These are phyloP conservation scores for Nebria salina DNA, from an alignment of 2,888 invertebrate species.

Conservation along the genomic window DNA sequence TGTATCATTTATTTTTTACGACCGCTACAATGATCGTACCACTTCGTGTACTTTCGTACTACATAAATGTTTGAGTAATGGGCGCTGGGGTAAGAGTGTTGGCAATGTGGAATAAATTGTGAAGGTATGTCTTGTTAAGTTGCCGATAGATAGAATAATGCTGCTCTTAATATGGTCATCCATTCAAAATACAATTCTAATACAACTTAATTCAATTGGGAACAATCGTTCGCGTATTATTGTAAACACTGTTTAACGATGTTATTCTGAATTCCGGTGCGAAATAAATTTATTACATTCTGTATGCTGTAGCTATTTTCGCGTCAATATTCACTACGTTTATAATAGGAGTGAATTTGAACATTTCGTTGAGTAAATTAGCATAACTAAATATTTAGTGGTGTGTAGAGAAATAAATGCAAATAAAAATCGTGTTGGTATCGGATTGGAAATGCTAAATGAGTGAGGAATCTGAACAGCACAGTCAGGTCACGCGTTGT, in stretches of 20 bases:
- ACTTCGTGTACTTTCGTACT: conserved; percentile 27
- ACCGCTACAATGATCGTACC: conserved; percentile 23
- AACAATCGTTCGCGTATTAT: conserved; percentile 22
- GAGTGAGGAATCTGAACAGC: neutral
- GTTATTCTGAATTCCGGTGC: neutral
- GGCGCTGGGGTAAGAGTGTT: neutral
- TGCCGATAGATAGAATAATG: conserved; percentile 14
- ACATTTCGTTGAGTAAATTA: too few species aligned
- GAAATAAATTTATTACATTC: neutral
- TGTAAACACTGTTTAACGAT: conserved; percentile 3
- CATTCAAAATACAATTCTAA: conserved; percentile 29
- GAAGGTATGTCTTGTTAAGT: conserved; percentile 2
- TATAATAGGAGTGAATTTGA: too few species aligned
- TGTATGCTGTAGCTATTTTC: too few species aligned
- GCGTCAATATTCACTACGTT: too few species aligned
- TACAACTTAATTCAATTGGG: conserved; percentile 25
- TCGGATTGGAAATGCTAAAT: neutral
- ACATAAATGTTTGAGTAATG: neutral
- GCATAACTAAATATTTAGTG: too few species aligned
- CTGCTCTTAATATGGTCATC: conserved; percentile 28
- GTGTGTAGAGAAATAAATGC: neutral
- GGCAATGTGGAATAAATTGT: conserved; percentile 33
- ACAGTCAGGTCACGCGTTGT: neutral
- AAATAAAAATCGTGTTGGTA: neutral
- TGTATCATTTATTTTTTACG: conserved; percentile 18